A percentile compares a stretch with the other conserved stretches of the same genome.
Conservation (phyloP, 2,113 vertebrate species). For the Porphyrio hochstetteri region DNA sequence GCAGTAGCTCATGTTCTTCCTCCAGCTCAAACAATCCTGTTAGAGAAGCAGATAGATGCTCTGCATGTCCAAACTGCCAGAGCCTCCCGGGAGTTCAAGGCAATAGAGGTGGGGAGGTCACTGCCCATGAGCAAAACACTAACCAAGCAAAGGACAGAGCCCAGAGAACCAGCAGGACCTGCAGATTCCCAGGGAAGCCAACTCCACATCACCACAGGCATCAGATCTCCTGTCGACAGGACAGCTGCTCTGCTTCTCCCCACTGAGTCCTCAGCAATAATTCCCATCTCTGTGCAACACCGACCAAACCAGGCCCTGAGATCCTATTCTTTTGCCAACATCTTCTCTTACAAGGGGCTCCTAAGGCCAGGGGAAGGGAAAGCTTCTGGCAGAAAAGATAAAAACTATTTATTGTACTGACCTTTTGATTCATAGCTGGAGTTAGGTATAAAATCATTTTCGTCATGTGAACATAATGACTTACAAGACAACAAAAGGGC, state of each 20-base stretch:
- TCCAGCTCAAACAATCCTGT: fast-evolving
- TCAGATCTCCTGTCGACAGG: not conserved
- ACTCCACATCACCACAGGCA: fast-evolving
- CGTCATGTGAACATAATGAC: not conserved
- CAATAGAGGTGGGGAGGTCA: fast-evolving
- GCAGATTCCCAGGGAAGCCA: not conserved
- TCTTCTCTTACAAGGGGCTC: not conserved
- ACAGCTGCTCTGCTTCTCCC: not conserved
- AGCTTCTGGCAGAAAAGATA: slow-evolving; percentile 6
- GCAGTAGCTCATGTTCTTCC: not conserved
- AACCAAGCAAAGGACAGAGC: fast-evolving
- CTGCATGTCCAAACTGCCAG: not conserved
- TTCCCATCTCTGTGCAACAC: not conserved
- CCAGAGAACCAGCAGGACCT: not conserved
- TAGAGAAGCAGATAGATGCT: not conserved
- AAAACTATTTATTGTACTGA: slow-evolving; percentile 4
- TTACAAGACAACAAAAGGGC: slow-evolving; percentile 24
- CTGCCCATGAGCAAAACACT: not conserved
- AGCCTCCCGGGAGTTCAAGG: not conserved
- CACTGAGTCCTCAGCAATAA: not conserved
- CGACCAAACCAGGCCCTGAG: not conserved
- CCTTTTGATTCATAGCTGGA: slow-evolving; percentile 6
- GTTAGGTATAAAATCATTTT: not conserved
- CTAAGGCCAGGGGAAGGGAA: not conserved
- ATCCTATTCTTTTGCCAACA: not conserved